phyloP scores from a whole-genome alignment of 2,888 invertebrate genomes.

The Scelioninae gen. 1 region DNA sequence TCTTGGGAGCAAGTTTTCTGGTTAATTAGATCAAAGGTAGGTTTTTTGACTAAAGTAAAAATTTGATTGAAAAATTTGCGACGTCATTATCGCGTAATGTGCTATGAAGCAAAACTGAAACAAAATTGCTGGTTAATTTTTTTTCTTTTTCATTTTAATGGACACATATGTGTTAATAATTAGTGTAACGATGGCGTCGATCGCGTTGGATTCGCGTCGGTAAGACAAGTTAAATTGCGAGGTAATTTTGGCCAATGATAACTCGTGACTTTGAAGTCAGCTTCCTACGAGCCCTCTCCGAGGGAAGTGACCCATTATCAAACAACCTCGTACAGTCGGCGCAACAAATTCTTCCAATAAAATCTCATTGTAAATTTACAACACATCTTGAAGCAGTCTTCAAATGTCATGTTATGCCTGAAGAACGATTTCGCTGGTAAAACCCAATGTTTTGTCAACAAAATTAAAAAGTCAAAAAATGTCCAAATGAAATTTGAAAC shows the following conservation, averaged over 20 bases:
- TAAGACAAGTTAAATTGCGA: slow-evolving; percentile 78
- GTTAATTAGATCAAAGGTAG: slow-evolving; percentile 3
- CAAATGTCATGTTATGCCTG: too few relatives aligned
- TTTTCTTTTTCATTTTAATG: not conserved
- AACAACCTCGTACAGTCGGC: slow-evolving; percentile 82
- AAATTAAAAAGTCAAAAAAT: too few relatives aligned
- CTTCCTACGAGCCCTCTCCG: slow-evolving; percentile 82
- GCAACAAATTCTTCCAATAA: slow-evolving; percentile 77
- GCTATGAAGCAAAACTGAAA: slow-evolving; percentile 12
- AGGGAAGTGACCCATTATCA: slow-evolving; percentile 84
- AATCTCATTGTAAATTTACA: slow-evolving; percentile 67
- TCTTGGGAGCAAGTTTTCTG: slow-evolving; percentile 13
- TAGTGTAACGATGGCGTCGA: slow-evolving; percentile 23
- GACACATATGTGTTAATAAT: too few relatives aligned
- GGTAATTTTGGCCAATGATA: slow-evolving; percentile 84
- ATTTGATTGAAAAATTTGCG: slow-evolving; percentile 18
- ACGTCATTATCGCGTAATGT: slow-evolving; percentile 19
- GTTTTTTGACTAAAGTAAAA: not conserved
- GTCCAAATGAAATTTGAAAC: too few relatives aligned
- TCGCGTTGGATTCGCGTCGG: slow-evolving; percentile 61
- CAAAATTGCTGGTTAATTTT: too few relatives aligned
- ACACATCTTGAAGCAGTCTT: slow-evolving; percentile 58
- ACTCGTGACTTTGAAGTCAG: slow-evolving; percentile 84
- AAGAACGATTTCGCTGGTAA: too few relatives aligned
- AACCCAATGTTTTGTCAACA: too few relatives aligned